Evolutionary conservation across 2,888 invertebrate genomes (phyloP), one percentile per base, ranked within the genome.

Genomic region (Ypsolopha scabrella): DNA sequence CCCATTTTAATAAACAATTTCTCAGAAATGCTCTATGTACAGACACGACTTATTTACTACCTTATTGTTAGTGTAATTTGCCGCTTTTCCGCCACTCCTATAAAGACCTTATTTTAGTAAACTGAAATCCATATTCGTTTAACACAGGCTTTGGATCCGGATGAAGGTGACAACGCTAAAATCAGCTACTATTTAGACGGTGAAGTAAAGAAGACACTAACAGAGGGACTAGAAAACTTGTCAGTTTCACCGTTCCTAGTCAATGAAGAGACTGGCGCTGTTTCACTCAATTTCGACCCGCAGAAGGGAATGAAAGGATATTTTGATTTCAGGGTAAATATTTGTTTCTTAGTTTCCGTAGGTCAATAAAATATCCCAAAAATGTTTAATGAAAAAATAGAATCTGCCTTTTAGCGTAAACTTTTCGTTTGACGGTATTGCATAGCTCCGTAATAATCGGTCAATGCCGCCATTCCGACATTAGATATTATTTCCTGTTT

Each of bases 281-380:
- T 98, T 33, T 90, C 91, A 53, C 87, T 98, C 6, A 97, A 98
- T 77, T 97, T 98, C 68, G 97, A 97, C 81, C 98, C 98, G 0
- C 97, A 97, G 72, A 93, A 95, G 62, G 94, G 95, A 52, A 97
- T 97, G 98, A 97, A 97, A 70, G 98, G 98, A 41, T 97, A 97
- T 74, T 98, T 98, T 69, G 95, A 96, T 79, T 96, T 97, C 65
- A 92, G 92, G 90, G 93, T 93, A 70, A 66, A 71, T 57, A 48
- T 53, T 48, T n/a, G 46, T 54, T 41, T 50, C 24, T 24, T 24
- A 24, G 24, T 3, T 2, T 24, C 24, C 24, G 24, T 24, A 4
- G 24, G 24, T 24, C 24, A 24, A 24, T 24, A 24, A 24, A 24
- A 24, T 4, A 24, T 2, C 4, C 2, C 24, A 24, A 4, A 24